Base-by-base conservation (phyloP, 2,888 invertebrate species). In the Leptodirus hochenwartii region DNA sequence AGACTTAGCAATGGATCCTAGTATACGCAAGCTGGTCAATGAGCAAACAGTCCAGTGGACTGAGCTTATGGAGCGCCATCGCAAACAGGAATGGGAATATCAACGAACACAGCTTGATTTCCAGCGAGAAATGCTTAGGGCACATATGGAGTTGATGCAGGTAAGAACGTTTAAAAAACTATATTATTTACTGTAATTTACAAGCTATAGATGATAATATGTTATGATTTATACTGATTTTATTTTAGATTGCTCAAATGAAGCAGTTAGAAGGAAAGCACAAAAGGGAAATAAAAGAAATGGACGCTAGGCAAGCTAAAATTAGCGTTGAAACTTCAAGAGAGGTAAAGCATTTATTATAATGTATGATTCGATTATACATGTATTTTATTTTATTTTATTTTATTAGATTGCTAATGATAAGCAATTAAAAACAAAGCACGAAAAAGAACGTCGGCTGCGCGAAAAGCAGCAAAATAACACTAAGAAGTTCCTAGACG, bases 401-500 rank as follows among this genome's bases (percentile, higher is more conserved):
- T 35, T 23, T 22, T 42, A 43, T 25, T 34, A 53, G 54, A 47
- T 54, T 12, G 75, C 79, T 50, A 85, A 82, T 54, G 98, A 99
- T 55, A 96, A 96, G 59, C 84, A 85, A 0, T 64, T 98, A 32
- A 81, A 93, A 56, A 95, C 93, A 33, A 91, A 96, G 47, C 90
- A 88, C 36, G 98, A 98, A 54, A 85, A 90, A 46, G 98, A 98
- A 51, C 70, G 93, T 24, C 67, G 93, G 25, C 65, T 93, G 32
- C 65, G 85, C 15, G 91, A 96, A 57, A 88, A 95, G 55, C 91
- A 93, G 47, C 90, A 93, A 51, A 95, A 93, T 53, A 95, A 95
- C 53, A 91, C 90, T 30, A 95, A 95, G 57, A 84, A 87, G 47
- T 96, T 96, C 51, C 77, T 93, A 65, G 95, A 96, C 43, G 95